These are phyloP conservation scores for Mycalesis mineus DNA, from an alignment of 2,888 invertebrate species.

Conservation along the genomic window DNA sequence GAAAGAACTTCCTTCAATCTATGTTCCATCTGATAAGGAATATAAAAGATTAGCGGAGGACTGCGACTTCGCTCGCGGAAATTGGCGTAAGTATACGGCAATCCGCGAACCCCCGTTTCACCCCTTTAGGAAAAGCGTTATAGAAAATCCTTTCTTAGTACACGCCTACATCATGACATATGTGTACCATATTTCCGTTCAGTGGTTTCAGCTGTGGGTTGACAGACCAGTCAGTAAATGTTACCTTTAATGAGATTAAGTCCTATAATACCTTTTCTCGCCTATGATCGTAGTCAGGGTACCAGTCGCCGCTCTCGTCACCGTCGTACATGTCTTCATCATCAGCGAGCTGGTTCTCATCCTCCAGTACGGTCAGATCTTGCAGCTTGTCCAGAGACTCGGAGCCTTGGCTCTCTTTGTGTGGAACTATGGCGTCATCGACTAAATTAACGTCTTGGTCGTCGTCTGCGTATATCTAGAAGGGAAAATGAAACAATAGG, in stretches of 20 bases:
- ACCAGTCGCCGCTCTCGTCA: constrained; percentile 64
- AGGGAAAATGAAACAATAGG: constrained; percentile 2
- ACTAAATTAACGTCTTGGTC: constrained; percentile 47
- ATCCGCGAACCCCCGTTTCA: no score
- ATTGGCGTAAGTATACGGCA: no score
- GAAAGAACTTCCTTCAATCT: no score
- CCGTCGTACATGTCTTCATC: constrained; percentile 58
- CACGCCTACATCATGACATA: no score
- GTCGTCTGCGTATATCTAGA: constrained; percentile 65
- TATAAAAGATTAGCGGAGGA: no score
- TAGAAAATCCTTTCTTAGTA: no score
- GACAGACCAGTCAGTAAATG: no score
- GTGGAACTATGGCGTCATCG: constrained; percentile 28
- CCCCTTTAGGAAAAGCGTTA: no score
- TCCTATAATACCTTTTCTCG: constrained; percentile 45
- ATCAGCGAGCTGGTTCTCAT: constrained; percentile 50
- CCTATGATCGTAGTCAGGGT: constrained; percentile 58
- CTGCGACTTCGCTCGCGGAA: no score
- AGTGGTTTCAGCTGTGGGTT: no score
- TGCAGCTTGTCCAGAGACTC: constrained; percentile 58
- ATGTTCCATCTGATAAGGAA: no score
- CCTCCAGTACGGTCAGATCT: constrained; percentile 61
- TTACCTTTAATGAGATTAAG: background rate
- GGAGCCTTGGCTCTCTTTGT: constrained; percentile 38
- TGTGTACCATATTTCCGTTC: no score